These are phyloP conservation scores for Coranthus polyacanthus DNA, from an alignment of 2,797 vertebrate genomes.

Conservation along the genomic window DNA sequence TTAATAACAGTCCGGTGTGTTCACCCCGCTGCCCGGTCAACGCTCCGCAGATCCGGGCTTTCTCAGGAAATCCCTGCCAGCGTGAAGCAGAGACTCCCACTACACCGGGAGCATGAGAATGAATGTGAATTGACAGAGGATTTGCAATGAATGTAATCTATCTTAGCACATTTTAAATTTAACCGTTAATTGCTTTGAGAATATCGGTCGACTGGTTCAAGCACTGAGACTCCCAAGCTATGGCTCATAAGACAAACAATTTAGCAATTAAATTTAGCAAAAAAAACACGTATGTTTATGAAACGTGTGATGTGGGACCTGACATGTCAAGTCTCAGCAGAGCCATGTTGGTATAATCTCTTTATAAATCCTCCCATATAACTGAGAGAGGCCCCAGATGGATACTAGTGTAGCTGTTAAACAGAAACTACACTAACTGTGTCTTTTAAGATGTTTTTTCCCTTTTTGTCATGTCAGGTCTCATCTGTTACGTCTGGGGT, in stretches of 20 bases:
- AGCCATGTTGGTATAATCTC: conserved; percentile 29
- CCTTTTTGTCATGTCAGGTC: too few species aligned
- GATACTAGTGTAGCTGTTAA: conserved; percentile 19
- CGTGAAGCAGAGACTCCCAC: conserved; percentile 11
- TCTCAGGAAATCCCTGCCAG: conserved; percentile 50
- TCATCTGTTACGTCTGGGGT: too few species aligned
- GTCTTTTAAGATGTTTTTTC: too few species aligned
- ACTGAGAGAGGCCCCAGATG: conserved; percentile 17
- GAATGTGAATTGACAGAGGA: conserved; percentile 41
- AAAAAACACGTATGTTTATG: conserved; percentile 48
- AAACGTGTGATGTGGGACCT: conserved; percentile 27
- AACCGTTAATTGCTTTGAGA: conserved; percentile 54
- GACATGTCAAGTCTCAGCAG: conserved; percentile 54
- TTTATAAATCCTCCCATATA: conserved; percentile 45
- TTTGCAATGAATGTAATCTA: conserved; percentile 39
- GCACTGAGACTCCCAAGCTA: conserved; percentile 16
- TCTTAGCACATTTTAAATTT: conserved; percentile 49
- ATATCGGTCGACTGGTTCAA: conserved; percentile 11
- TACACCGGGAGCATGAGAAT: conserved; percentile 2
- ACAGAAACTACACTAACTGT: background rate
- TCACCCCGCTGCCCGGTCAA: conserved; percentile 36
- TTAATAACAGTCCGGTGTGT: conserved; percentile 58
- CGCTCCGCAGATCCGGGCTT: background rate
- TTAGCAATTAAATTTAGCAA: conserved; percentile 53
- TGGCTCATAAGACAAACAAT: conserved; percentile 38